Conservation (phyloP, 2,113 vertebrate genomes). For the Vanacampus margaritifer region DNA sequence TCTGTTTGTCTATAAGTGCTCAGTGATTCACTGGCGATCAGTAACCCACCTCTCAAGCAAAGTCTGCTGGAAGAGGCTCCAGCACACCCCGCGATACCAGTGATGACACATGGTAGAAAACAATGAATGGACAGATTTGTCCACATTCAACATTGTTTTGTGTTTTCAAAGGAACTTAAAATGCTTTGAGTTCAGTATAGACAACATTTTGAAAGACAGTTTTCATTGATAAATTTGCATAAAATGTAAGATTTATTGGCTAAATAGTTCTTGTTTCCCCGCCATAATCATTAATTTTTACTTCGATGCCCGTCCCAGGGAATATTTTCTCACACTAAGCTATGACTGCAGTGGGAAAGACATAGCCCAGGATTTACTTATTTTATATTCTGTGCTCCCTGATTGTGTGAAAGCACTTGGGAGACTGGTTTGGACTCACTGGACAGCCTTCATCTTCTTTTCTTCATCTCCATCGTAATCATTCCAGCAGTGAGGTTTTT, state of each 20-base stretch:
- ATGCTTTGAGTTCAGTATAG: not conserved
- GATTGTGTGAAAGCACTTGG: not conserved
- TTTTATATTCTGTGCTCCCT: not conserved
- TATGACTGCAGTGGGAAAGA: constrained; percentile 3
- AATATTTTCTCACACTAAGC: constrained; percentile 7
- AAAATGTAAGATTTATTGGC: not conserved
- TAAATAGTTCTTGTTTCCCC: not conserved
- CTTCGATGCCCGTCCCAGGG: constrained; percentile 1
- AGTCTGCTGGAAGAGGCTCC: not conserved
- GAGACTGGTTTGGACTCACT: constrained; percentile 11
- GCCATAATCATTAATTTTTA: not conserved
- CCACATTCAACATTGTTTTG: not conserved
- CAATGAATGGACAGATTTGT: not conserved
- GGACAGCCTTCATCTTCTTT: constrained; percentile 11
- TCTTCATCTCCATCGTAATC: constrained; percentile 22
- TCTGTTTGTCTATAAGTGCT: not conserved
- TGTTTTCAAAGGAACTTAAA: not conserved
- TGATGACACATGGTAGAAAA: not conserved
- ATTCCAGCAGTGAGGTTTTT: constrained; percentile 42
- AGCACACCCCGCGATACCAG: not conserved
- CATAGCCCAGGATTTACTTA: not conserved
- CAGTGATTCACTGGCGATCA: not conserved
- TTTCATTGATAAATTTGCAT: not conserved
- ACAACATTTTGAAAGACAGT: not conserved
- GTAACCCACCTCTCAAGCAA: not conserved